These are phyloP conservation scores for Tipula lateralis DNA, from an alignment of 2,888 invertebrate species.

Conservation along the genomic window DNA sequence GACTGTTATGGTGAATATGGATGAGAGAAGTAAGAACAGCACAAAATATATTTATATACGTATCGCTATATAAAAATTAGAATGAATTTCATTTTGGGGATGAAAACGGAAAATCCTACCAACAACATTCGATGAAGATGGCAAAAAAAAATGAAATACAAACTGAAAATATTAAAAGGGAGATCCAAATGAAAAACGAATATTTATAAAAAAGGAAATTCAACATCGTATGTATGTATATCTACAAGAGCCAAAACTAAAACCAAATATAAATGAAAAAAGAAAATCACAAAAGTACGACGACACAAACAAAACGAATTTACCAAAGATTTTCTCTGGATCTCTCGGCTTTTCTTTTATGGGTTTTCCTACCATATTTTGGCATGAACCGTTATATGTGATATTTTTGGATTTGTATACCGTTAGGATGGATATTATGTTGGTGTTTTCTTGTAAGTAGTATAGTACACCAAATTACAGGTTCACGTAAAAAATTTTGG, in stretches of 20 bases:
- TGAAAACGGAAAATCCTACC: neutral
- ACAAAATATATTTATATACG: neutral
- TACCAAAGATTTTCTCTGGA: neutral
- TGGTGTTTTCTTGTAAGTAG: neutral
- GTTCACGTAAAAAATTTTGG: neutral
- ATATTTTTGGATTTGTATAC: neutral
- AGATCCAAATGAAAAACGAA: neutral
- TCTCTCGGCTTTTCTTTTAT: neutral
- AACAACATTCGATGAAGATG: neutral
- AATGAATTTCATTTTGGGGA: neutral
- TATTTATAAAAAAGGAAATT: neutral
- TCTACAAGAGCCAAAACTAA: neutral
- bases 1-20: constrained; percentile 29
- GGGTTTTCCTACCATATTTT: neutral
- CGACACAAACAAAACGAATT: neutral
- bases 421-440: neutral
- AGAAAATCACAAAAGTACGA: neutral
- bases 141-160: constrained; percentile 13
- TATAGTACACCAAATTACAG: neutral
- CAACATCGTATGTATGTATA: neutral
- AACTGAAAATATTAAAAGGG: neutral
- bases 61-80: neutral
- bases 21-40: constrained; percentile 19
- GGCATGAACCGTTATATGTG: neutral
- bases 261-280: neutral